These are phyloP conservation scores for Ridgeia piscesae DNA, from an alignment of 1,140 invertebrate genomes.

Conservation along the genomic window DNA sequence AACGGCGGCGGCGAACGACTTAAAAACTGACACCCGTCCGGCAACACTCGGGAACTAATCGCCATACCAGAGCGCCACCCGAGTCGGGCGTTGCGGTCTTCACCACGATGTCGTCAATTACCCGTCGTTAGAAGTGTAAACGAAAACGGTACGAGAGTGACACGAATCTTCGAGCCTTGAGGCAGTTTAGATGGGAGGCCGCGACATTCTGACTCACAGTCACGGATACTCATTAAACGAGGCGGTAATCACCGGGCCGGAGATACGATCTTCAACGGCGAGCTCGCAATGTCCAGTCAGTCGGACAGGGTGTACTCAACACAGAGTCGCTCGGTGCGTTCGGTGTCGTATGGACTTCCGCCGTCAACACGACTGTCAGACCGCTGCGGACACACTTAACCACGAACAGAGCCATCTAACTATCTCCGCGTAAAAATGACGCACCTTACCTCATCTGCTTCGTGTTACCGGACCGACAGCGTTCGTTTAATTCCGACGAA, in stretches of 20 bases:
- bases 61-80: neutral
- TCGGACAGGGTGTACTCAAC: neutral
- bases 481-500: neutral
- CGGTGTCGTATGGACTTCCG: neutral
- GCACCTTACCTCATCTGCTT: neutral
- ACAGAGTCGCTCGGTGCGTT: neutral
- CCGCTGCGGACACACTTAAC: neutral
- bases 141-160: neutral
- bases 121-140: neutral
- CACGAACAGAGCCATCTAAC: neutral
- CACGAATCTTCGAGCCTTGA: neutral
- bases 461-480: neutral
- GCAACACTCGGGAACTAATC: neutral
- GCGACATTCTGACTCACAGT: neutral
- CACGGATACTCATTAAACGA: neutral
- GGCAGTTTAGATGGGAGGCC: neutral
- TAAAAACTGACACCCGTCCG: neutral
- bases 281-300: neutral
- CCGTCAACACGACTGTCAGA: neutral
- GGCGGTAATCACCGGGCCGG: neutral
- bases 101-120: neutral
- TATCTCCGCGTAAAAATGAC: neutral
- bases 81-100: neutral
- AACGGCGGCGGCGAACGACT: neutral
- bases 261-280: neutral